Conservation (phyloP, 2,797 vertebrate genomes). For the Sandelia bainsii region DNA sequence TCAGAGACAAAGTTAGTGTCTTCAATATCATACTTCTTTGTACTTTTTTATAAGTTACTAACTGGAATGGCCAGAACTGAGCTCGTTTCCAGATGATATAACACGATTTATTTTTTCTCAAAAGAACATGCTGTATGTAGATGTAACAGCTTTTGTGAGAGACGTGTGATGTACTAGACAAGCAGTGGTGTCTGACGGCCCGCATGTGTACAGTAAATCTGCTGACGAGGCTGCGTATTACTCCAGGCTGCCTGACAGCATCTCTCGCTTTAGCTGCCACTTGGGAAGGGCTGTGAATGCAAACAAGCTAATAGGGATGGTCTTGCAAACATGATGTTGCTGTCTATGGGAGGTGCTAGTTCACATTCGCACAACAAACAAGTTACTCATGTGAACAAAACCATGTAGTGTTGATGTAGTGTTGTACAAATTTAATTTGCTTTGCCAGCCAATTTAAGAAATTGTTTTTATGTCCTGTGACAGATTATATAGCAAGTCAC, state of each 20-base stretch:
- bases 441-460: conserved; percentile 15
- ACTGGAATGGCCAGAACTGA: neutral
- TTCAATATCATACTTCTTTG: conserved; percentile 10
- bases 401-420: conserved; percentile 44
- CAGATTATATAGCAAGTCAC: conserved; percentile 53
- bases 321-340: conserved; percentile 68
- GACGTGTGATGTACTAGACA: conserved; percentile 14
- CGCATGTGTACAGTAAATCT: conserved; percentile 57
- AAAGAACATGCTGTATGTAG: conserved; percentile 5
- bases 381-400: conserved; percentile 62
- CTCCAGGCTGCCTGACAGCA: conserved; percentile 67
- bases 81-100: neutral
- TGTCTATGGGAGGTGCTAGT: conserved; percentile 63
- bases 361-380: conserved; percentile 68
- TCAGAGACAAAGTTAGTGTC: conserved; percentile 90
- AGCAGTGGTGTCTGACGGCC: conserved; percentile 37
- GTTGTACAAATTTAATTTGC: conserved; percentile 53
- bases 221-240: conserved; percentile 65
- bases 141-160: conserved; percentile 22
- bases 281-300: conserved; percentile 73
- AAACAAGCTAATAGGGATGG: conserved; percentile 78
- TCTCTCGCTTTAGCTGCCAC: conserved; percentile 67
- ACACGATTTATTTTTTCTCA: conserved; percentile 6
- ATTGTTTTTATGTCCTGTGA: conserved; percentile 33
- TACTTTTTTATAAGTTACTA: conserved; percentile 14